These are phyloP conservation scores for Gracilinanus agilis DNA, from an alignment of 2,113 vertebrate species.

Conservation along the genomic window DNA sequence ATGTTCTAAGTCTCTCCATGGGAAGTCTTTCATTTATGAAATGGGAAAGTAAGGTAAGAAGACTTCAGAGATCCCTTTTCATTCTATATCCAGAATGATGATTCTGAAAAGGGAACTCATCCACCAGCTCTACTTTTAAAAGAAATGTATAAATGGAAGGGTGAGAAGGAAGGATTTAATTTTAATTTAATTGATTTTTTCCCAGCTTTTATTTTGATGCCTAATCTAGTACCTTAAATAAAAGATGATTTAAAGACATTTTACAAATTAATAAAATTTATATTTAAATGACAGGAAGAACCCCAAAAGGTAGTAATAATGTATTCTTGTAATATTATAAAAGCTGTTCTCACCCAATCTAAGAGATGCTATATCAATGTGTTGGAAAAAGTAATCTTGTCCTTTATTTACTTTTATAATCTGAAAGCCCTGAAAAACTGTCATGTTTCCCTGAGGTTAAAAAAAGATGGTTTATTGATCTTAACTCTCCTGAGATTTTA, in stretches of 20 bases:
- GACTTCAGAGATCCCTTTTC: background rate
- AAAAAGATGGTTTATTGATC: conserved; percentile 69
- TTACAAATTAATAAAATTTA: background rate
- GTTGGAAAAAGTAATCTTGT: background rate
- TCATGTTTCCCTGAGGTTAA: conserved; percentile 52
- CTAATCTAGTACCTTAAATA: background rate
- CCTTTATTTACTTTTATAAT: conserved; percentile 47
- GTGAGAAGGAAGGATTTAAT: background rate
- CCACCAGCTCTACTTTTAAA: background rate
- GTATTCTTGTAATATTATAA: background rate
- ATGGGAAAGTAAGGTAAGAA: background rate
- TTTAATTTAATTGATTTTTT: background rate
- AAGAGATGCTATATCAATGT: background rate
- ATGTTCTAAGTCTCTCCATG: background rate
- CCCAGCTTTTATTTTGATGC: background rate
- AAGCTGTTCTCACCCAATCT: background rate
- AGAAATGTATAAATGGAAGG: background rate
- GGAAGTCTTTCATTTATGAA: background rate
- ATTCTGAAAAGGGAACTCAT: background rate
- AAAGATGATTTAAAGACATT: background rate
- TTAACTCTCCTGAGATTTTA: conserved; percentile 59
- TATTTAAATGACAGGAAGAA: background rate
- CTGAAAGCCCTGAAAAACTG: conserved; percentile 47
- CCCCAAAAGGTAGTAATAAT: background rate
- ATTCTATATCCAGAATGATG: background rate